Evolutionary conservation across 2,888 invertebrate genomes (phyloP).

Genomic region (Drosophila nr. medialis): DNA sequence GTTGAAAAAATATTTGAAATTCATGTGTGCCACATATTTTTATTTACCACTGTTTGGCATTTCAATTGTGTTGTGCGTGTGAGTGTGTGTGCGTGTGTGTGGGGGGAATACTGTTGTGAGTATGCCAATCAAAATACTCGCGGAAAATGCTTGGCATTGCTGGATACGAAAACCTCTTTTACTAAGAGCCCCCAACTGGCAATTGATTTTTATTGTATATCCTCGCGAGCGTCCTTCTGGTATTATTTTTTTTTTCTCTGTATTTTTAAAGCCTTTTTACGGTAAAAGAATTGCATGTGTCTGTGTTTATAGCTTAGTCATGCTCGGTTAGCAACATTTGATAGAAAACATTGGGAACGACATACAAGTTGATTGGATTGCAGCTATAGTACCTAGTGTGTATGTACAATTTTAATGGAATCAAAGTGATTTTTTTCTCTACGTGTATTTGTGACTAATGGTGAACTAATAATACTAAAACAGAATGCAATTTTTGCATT

Average conservation of each 20-base stretch:
- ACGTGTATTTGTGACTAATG: background rate
- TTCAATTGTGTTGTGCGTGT: slow-evolving; percentile 63
- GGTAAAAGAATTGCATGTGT: slow-evolving; percentile 38
- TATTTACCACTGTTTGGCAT: slow-evolving; percentile 60
- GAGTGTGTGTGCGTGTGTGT: slow-evolving; percentile 11
- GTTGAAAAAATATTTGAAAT: slow-evolving; percentile 76
- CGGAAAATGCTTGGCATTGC: slow-evolving; percentile 76
- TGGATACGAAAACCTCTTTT: slow-evolving; percentile 42
- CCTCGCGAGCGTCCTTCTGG: slow-evolving; percentile 34
- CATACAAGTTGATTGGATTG: slow-evolving; percentile 57
- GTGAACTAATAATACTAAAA: too few species aligned
- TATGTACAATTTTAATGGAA: slow-evolving; percentile 52
- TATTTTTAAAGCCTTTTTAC: slow-evolving; percentile 45
- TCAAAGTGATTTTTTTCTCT: slow-evolving; percentile 22
- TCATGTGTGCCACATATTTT: slow-evolving; percentile 69
- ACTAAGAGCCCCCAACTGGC: slow-evolving; percentile 37
- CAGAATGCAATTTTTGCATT: too few species aligned
- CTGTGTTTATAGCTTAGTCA: slow-evolving; percentile 60
- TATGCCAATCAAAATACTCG: slow-evolving; percentile 78
- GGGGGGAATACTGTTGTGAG: slow-evolving; percentile 21
- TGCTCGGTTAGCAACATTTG: slow-evolving; percentile 61
- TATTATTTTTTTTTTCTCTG: slow-evolving; percentile 32
- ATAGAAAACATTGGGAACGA: slow-evolving; percentile 43
- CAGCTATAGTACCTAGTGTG: slow-evolving; percentile 10
- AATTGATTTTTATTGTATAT: slow-evolving; percentile 71